Percentiles rank a stretch among this genome's conserved stretches.
phyloP scores from a whole-genome alignment of 2,888 invertebrate genomes.

The Melanargia galathea region DNA sequence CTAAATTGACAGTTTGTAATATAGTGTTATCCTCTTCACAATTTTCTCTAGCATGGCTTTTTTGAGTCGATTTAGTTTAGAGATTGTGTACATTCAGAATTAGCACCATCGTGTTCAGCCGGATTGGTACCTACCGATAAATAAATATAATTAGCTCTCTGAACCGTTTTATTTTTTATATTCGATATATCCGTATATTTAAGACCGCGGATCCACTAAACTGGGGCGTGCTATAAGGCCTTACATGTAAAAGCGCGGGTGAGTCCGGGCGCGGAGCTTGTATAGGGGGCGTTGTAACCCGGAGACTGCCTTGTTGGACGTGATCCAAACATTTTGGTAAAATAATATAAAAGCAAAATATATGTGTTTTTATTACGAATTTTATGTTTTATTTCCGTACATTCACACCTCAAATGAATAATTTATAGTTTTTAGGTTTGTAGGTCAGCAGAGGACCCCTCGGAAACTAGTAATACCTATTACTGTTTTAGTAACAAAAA shows the following conservation, averaged over 20 bases:
- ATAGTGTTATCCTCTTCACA: too few species aligned
- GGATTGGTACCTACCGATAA: background rate
- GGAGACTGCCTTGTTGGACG: conserved; percentile 74
- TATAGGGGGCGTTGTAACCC: conserved; percentile 57
- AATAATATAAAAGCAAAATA: conserved; percentile 77
- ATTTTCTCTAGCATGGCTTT: too few species aligned
- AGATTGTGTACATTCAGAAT: too few species aligned
- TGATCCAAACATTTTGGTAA: conserved; percentile 73
- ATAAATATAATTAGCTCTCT: conserved; percentile 32
- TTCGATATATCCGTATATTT: conserved; percentile 30
- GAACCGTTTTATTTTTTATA: conserved; percentile 40
- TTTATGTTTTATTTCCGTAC: conserved; percentile 59
- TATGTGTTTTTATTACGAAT: conserved; percentile 80
- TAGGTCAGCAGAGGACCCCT: too few species aligned
- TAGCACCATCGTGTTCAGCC: background rate
- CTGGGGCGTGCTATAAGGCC: conserved; percentile 55
- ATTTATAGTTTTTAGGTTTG: too few species aligned
- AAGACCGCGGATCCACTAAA: conserved; percentile 55
- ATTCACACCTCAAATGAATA: too few species aligned
- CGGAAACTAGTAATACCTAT: too few species aligned
- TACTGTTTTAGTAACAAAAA: too few species aligned
- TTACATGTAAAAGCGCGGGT: conserved; percentile 58
- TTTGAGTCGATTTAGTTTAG: too few species aligned
- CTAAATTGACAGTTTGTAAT: too few species aligned
- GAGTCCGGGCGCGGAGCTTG: conserved; percentile 62